Evolutionary conservation across 1,140 invertebrate genomes (phyloP), one percentile per base, ranked within the genome.

Genomic region (Holotrichia oblita): DNA sequence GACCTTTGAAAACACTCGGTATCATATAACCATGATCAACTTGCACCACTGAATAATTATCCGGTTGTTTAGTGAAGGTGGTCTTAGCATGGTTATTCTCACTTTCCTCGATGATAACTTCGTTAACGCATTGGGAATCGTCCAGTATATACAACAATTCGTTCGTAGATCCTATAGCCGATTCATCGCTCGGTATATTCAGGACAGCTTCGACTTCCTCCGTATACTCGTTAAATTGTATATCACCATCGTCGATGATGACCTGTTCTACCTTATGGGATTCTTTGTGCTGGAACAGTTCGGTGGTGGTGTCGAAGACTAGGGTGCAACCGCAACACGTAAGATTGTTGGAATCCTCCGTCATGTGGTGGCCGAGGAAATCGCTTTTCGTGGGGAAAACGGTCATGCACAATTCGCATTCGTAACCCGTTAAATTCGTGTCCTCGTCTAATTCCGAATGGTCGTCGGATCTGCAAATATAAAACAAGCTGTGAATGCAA

Each of bases 11-110:
- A 0, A 79, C 77, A 14, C 80, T 80, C 4, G 83, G 81, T 14
- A 85, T 82, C 69, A 86, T 83, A 78, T 86, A 86, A 8, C 85
- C 85, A 73, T 86, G 85, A 48, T 86, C 85, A 1, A 85, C 78
- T 48, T 82, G 83, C 0, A 85, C 83, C 8, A 85, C 80, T 20
- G 82, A 78, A 0, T 79, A 73, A 40, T 81, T 81, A 61, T 84
- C 81, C 73, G 17, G 59, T 17, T 59, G 59, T 17, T 59, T 80
- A 22, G 12, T 80, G 27, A 40, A 78, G 22, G 22, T 81, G 34
- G 22, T 81, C 61, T 40, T 79, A 41, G 20, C 3, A 8, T 55
- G 74, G 34, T 76, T 61, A 44, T 12, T 40, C 6, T 82, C 79
- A n/a, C 81, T 82, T 74, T 83, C 83, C 40, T 84, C 83, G 17